Conservation (phyloP, 1,140 invertebrate species). For the Drosophila carrolli region DNA sequence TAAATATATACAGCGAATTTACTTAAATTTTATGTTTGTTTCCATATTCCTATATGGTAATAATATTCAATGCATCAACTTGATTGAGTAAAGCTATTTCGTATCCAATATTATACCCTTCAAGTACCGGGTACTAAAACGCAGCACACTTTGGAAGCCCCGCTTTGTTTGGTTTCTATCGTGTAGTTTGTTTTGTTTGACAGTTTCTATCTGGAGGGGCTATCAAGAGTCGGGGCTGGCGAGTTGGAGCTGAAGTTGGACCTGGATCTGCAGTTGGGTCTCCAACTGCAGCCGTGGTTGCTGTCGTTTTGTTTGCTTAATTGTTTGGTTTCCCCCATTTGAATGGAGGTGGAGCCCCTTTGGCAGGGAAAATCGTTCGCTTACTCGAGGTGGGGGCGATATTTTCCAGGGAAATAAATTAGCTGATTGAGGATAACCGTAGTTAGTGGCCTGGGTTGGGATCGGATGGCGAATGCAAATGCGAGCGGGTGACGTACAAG, state of each 20-base stretch:
- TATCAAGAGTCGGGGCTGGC: slow-evolving; percentile 41
- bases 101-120: neutral
- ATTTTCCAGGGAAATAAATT: slow-evolving; percentile 57
- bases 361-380: slow-evolving; percentile 38
- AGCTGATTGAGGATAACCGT: slow-evolving; percentile 57
- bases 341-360: slow-evolving; percentile 23
- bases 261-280: slow-evolving; percentile 9
- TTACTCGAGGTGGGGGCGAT: slow-evolving; percentile 31
- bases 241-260: slow-evolving; percentile 23
- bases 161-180: slow-evolving; percentile 61
- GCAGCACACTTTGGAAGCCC: slow-evolving; percentile 69
- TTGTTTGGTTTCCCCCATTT: slow-evolving; percentile 56
- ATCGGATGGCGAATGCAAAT: slow-evolving; percentile 38
- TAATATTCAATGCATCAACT: too few relatives aligned
- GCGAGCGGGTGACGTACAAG: slow-evolving; percentile 36
- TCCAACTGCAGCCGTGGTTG: slow-evolving; percentile 35
- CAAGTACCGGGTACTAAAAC: slow-evolving; percentile 34
- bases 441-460: slow-evolving; percentile 22
- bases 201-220: slow-evolving; percentile 66
- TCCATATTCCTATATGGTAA: too few relatives aligned
- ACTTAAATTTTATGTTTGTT: too few relatives aligned
- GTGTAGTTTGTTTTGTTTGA: slow-evolving; percentile 79
- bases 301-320: slow-evolving; percentile 72
- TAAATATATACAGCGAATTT: too few relatives aligned
- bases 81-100: too few relatives aligned